Conservation (phyloP, 2,113 vertebrate genomes). For the Prunella himalayana region DNA sequence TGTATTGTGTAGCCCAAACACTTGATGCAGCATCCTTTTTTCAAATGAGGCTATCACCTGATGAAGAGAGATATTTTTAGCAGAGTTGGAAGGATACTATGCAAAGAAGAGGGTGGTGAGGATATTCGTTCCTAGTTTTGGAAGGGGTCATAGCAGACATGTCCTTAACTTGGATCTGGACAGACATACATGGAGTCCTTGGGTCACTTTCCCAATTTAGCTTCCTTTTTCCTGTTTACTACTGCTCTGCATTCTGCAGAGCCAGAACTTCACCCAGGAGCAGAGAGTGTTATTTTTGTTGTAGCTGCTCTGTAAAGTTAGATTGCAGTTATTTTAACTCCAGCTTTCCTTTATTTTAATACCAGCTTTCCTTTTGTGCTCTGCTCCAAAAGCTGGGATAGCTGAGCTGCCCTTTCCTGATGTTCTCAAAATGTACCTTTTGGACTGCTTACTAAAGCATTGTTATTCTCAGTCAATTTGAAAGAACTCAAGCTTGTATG, state of each 20-base stretch:
- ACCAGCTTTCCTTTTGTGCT: neutral
- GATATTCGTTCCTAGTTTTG: neutral
- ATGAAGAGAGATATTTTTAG: neutral
- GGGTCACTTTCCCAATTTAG: neutral
- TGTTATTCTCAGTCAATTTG: neutral
- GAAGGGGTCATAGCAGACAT: neutral
- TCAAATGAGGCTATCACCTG: neutral
- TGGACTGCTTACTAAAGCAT: neutral
- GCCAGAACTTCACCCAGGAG: neutral
- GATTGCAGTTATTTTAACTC: neutral
- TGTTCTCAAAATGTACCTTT: neutral
- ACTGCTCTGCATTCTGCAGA: neutral
- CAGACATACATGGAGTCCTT: neutral
- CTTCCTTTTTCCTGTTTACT: constrained; percentile 9
- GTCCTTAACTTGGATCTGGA: neutral
- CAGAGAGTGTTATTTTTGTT: neutral
- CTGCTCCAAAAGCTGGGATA: neutral
- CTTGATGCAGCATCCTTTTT: neutral
- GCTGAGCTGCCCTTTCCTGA: neutral
- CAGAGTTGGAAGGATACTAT: neutral
- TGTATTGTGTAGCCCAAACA: neutral
- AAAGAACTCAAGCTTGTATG: neutral
- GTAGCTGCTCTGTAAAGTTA: neutral
- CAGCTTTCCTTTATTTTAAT: neutral
- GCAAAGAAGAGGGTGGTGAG: neutral